Conservation (phyloP, 2,888 invertebrate species). For the Alviniconcha strummeri region DNA sequence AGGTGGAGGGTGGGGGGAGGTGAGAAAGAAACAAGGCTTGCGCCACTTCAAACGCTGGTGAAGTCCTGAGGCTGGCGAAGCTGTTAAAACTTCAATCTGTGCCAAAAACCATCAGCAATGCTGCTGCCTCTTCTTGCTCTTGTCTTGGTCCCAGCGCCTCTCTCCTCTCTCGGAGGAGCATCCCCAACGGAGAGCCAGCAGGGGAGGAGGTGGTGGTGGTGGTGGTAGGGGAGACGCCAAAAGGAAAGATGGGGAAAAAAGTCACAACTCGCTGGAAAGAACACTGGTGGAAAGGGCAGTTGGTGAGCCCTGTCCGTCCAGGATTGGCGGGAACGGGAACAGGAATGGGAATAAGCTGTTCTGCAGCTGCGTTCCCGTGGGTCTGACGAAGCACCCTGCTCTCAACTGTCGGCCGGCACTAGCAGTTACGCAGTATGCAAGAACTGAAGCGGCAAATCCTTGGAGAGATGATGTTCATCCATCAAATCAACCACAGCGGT, state of each 20-base stretch:
- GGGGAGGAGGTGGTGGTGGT: neutral
- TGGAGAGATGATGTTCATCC: too few species aligned
- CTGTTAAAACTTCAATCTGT: constrained; percentile 27
- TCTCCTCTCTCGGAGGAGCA: too few species aligned
- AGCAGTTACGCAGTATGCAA: too few species aligned
- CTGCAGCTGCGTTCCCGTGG: too few species aligned
- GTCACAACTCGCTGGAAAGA: neutral
- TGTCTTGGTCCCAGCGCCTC: too few species aligned
- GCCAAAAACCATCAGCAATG: constrained; percentile 8
- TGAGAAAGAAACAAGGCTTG: neutral
- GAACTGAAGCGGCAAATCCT: too few species aligned
- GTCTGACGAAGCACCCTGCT: too few species aligned
- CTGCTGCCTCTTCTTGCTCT: neutral
- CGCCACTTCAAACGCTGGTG: constrained; percentile 4
- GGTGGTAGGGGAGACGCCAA: neutral
- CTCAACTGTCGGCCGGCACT: too few species aligned
- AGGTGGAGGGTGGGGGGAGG: neutral
- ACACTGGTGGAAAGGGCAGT: constrained; percentile 8
- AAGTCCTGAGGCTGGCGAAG: neutral
- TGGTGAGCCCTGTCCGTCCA: neutral
- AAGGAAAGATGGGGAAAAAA: neutral
- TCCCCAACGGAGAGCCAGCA: neutral
- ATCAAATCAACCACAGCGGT: too few species aligned
- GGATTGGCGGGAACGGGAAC: neutral
- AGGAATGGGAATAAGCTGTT: too few species aligned